phyloP scores from a whole-genome alignment of 2,113 vertebrate species.

The Malurus cyaneus region DNA sequence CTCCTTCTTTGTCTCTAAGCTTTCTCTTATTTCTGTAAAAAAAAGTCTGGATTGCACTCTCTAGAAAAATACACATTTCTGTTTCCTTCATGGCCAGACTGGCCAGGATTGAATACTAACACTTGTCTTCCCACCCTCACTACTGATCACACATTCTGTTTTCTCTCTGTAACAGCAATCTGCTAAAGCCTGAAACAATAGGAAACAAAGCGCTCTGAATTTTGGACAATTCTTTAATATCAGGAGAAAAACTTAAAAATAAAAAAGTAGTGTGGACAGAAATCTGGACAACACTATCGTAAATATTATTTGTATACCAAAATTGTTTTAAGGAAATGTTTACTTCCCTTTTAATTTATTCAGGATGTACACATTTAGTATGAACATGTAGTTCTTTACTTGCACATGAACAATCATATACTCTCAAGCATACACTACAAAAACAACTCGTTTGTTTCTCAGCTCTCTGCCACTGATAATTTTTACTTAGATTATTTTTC shows the following conservation, averaged over 20 bases:
- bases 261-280: background rate
- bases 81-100: background rate
- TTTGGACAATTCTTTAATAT: background rate
- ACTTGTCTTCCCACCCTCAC: background rate
- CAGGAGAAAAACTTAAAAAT: background rate
- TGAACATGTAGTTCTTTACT: background rate
- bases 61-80: background rate
- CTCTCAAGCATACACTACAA: background rate
- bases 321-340: background rate
- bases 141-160: background rate
- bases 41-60: background rate
- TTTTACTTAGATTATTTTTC: background rate
- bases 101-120: background rate
- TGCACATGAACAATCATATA: background rate
- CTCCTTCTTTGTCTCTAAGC: accelerated
- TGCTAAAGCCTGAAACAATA: background rate
- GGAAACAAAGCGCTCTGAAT: background rate
- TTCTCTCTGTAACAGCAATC: background rate
- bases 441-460: background rate
- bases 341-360: background rate
- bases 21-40: background rate
- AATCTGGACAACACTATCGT: background rate
- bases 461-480: background rate
- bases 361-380: background rate
- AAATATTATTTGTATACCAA: background rate